These are phyloP conservation scores for Hylaeus anthracinus DNA, from an alignment of 1,140 invertebrate genomes.

Conservation along the genomic window DNA sequence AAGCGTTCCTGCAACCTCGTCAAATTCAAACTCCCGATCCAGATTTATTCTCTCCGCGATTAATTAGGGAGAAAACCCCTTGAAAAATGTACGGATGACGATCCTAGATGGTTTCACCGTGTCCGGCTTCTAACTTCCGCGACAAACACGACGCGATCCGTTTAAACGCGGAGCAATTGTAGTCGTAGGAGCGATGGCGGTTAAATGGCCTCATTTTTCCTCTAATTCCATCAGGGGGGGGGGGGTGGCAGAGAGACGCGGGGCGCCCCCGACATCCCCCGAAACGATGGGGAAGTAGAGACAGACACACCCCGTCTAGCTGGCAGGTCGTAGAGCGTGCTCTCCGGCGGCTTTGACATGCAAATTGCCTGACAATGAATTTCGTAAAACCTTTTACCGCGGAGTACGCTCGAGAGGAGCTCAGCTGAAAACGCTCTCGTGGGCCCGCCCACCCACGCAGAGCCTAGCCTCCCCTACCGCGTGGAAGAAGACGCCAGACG, in stretches of 20 bases:
- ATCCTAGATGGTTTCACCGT: too few relatives aligned
- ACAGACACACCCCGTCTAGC: conserved; percentile 48
- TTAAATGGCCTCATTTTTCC: conserved; percentile 73
- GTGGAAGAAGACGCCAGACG: conserved; percentile 74
- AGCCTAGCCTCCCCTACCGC: conserved; percentile 31
- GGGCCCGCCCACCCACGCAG: conserved; percentile 53
- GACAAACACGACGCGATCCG: background rate
- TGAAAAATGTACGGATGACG: too few relatives aligned
- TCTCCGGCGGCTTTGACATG: conserved; percentile 76
- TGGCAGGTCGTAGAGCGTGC: conserved; percentile 63
- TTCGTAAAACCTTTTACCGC: conserved; percentile 81
- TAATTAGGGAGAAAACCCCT: too few relatives aligned
- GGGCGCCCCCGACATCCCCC: conserved; percentile 36
- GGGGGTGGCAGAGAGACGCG: conserved; percentile 59
- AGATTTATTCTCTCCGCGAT: too few relatives aligned
- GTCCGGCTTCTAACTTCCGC: background rate
- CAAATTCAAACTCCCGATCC: too few relatives aligned
- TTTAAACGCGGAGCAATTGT: conserved; percentile 41
- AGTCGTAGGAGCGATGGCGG: conserved; percentile 41
- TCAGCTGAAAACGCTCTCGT: conserved; percentile 51
- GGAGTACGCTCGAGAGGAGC: conserved; percentile 65
- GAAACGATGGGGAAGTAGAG: conserved; percentile 53
- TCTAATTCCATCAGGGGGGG: conserved; percentile 73
- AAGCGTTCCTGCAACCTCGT: too few relatives aligned
- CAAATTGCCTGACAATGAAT: conserved; percentile 80